Base-by-base conservation (phyloP, 2,113 vertebrate species). In the Geothlypis trichas region DNA sequence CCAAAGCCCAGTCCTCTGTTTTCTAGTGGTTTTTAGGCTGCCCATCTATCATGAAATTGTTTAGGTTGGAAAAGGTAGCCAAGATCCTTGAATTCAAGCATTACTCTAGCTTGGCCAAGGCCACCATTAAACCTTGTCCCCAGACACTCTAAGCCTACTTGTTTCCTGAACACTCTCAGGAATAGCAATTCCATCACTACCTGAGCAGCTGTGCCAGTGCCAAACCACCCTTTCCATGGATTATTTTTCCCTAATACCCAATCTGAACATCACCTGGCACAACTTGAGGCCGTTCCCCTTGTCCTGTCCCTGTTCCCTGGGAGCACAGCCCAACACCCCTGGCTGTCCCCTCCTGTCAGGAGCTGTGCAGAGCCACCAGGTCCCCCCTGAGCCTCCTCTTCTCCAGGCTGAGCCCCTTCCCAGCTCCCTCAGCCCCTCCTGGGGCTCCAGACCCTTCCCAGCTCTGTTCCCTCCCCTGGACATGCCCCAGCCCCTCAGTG, bases 401-500 rank as follows among this genome's bases (percentile, higher is more conserved):
- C 59, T 66, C 37, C 86, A 89, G 76, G 44, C 44, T 37, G 31
- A 37, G 76, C 49, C 30, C 47, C 41, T 21, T 6, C 10, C n/a
- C 85, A 26, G 49, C 49, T 63, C 57, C 66, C n/a, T 63, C 41
- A 49, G 66, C 24, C 0, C 0, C 66, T 80, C 49, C 58, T 65
- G 66, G 21, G 1, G 51, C 75, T 79, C 57, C 75, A 35, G 75
- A 1, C 47, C 57, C 41, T 63, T 55, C 15, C 49, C 59, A 66
- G 31, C 49, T 51, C 51, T 0, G 5, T 9, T 89, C 59, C 27
- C 37, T 44, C 6, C 59, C 1, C 59, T 58, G 59, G 15, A 33
- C 27, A 7, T 0, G 4, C 44, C 2, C 61, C 61, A 67, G 37
- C 15, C 23, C 28, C 54, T 54, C 23, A 1, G 0, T 4, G 15